Base-by-base conservation (phyloP, 2,113 vertebrate genomes). In the Phycodurus eques region DNA sequence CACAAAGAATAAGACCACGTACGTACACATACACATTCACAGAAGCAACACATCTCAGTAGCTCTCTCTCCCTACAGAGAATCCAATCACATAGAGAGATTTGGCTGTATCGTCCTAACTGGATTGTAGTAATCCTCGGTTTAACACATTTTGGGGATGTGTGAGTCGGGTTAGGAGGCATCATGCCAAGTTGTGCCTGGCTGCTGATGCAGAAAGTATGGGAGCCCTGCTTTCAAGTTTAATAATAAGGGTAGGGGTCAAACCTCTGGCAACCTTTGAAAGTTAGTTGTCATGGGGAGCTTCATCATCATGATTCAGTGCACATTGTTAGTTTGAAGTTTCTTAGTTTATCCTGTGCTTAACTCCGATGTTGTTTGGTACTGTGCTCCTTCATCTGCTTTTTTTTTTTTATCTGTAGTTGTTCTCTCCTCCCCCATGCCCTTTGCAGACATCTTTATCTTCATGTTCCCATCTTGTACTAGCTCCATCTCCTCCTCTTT, bases 41-140 rank as follows among this genome's bases (percentile, higher is more conserved):
- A 74, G 35, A 78, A 60, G 69, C 59, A 73, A 73, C 83, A 60
- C 75, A 74, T 60, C 68, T 71, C 63, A 51, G 51, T 71, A 72
- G 68, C 79, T 70, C 61, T 73, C 73, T 76, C 73, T 76, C 81
- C 77, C 83, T 68, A 64, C 76, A 70, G 83, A 85, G 87, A 90
- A 89, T 89, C 85, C 88, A 92, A 89, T 90, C 88, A 87, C 87
- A 85, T 85, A 73, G 79, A 86, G 88, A 87, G 87, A 87, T 89
- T 89, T 88, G 83, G 85, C 86, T 77, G 68, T 88, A 89, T 89
- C 84, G 81, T 78, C 82, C 80, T 92, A 91, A 92, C 88, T 91
- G 91, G 90, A 93, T 92, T 92, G 82, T 77, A 72, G 77, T 91
- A 92, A 93, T 93, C 88, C 89, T 77, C 81, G 83, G 84, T 85